phyloP scores from a whole-genome alignment of 2,888 invertebrate genomes.

The Beris chalybata region DNA sequence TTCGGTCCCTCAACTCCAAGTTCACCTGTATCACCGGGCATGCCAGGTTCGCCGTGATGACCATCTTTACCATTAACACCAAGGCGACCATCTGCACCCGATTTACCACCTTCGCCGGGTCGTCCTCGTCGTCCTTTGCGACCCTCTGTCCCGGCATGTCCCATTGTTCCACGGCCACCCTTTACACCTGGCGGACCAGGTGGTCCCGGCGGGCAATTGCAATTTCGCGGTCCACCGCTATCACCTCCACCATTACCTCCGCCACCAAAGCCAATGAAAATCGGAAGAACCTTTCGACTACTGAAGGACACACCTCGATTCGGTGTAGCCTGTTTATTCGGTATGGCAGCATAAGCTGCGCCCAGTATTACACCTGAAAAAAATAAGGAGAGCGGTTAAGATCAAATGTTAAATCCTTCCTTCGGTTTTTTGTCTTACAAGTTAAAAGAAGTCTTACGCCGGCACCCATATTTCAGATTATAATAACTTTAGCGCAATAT shows the following conservation, averaged over 20 bases:
- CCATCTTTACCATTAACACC: slow-evolving; percentile 8
- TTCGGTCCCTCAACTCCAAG: neutral
- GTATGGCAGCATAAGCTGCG: slow-evolving; percentile 1
- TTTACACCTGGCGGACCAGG: slow-evolving; percentile 19
- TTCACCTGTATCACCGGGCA: slow-evolving; percentile 28
- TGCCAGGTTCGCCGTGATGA: neutral
- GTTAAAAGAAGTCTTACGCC: slow-evolving; percentile 28
- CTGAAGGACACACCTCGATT: too few relatives aligned
- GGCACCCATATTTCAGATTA: slow-evolving; percentile 20
- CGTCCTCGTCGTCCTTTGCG: slow-evolving; percentile 13
- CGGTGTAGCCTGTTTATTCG: neutral
- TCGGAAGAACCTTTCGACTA: too few relatives aligned
- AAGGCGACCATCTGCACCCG: neutral
- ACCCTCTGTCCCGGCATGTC: slow-evolving; percentile 11
- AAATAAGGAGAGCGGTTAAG: neutral
- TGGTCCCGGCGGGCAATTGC: slow-evolving; percentile 30
- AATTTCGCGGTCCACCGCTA: neutral
- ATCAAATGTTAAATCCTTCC: neutral
- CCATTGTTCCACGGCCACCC: slow-evolving; percentile 17
- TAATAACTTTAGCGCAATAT: neutral
- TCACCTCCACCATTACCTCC: too few relatives aligned
- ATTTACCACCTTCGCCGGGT: slow-evolving; percentile 1
- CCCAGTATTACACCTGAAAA: slow-evolving; percentile 7
- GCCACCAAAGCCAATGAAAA: too few relatives aligned
- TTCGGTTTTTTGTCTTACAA: neutral